phyloP scores from a whole-genome alignment of 92 coral and sea anemone species.

The Paragorgia papillata region DNA sequence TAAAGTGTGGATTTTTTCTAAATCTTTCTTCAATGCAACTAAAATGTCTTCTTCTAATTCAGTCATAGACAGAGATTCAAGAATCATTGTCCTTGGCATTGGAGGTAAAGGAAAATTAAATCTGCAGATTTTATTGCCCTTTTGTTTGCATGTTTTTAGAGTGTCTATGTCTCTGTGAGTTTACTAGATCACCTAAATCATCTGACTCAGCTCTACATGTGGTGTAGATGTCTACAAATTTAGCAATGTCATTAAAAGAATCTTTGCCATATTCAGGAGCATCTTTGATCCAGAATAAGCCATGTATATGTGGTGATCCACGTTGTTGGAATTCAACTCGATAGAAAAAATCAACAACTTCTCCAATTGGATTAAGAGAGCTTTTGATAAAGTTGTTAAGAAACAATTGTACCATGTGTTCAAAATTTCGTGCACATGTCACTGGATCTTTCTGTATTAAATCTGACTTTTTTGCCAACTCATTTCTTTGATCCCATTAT shows the following conservation, averaged over 20 bases:
- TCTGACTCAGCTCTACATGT: conserved; percentile 24
- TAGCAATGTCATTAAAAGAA: conserved; percentile 21
- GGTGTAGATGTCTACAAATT: conserved; percentile 26
- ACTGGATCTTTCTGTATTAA: conserved; percentile 68
- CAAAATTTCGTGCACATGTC: conserved; percentile 40
- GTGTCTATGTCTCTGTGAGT: conserved; percentile 48
- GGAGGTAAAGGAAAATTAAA: conserved; percentile 45
- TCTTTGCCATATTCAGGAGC: conserved; percentile 42
- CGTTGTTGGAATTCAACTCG: conserved; percentile 45
- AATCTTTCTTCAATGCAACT: conserved; percentile 31
- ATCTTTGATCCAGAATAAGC: conserved; percentile 52
- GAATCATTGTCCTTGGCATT: conserved; percentile 33
- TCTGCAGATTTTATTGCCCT: conserved; percentile 9
- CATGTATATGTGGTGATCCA: conserved; percentile 55
- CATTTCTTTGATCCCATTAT: too few species aligned
- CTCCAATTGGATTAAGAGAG: conserved; percentile 41
- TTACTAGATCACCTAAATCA: conserved; percentile 36
- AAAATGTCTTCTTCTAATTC: neutral
- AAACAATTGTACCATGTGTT: conserved; percentile 34
- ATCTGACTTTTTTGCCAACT: conserved; percentile 38
- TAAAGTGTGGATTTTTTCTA: conserved; percentile 38
- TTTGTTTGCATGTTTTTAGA: conserved; percentile 46
- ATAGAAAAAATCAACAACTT: conserved; percentile 46
- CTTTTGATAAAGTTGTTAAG: conserved; percentile 37
- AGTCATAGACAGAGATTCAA: conserved; percentile 29